phyloP scores from a whole-genome alignment of 1,140 invertebrate genomes.

The Orussus abietinus region DNA sequence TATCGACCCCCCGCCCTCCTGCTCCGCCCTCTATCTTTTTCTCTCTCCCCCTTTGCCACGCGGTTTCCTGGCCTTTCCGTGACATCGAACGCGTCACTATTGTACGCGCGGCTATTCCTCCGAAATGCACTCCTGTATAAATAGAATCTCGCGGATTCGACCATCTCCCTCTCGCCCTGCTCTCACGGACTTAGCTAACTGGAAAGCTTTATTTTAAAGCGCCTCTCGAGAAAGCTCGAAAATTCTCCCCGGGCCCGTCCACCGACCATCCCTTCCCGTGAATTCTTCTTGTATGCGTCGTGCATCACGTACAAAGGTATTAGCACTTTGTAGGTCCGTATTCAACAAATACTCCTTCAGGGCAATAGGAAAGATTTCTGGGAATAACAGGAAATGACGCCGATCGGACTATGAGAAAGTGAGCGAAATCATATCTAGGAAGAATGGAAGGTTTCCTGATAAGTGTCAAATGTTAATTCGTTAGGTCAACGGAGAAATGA shows the following conservation, averaged over 20 bases:
- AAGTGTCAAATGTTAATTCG: too few species aligned
- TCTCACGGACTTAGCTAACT: conserved; percentile 1
- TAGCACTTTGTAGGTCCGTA: too few species aligned
- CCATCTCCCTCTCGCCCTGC: not conserved
- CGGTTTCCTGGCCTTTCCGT: conserved; percentile 7
- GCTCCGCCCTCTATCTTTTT: conserved; percentile 9
- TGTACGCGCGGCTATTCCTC: conserved; percentile 25
- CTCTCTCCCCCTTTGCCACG: conserved; percentile 3
- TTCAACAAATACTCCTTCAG: too few species aligned
- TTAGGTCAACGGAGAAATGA: too few species aligned
- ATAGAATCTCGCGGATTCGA: conserved; percentile 25
- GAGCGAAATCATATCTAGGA: too few species aligned
- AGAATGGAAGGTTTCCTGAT: too few species aligned
- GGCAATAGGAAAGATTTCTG: too few species aligned
- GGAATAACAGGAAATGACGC: too few species aligned
- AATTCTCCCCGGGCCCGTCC: not conserved
- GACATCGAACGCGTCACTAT: conserved; percentile 33
- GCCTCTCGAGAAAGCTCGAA: not conserved
- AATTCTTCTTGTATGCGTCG: too few species aligned
- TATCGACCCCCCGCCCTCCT: conserved; percentile 22
- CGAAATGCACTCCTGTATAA: conserved; percentile 31
- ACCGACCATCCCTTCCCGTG: too few species aligned
- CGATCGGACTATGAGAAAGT: too few species aligned
- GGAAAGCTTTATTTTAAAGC: conserved; percentile 11
- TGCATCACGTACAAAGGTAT: too few species aligned